Evolutionary conservation across 2,113 vertebrate species (phyloP), one percentile per base, ranked within the genome.

Genomic region (Gopherus evgoodei): DNA sequence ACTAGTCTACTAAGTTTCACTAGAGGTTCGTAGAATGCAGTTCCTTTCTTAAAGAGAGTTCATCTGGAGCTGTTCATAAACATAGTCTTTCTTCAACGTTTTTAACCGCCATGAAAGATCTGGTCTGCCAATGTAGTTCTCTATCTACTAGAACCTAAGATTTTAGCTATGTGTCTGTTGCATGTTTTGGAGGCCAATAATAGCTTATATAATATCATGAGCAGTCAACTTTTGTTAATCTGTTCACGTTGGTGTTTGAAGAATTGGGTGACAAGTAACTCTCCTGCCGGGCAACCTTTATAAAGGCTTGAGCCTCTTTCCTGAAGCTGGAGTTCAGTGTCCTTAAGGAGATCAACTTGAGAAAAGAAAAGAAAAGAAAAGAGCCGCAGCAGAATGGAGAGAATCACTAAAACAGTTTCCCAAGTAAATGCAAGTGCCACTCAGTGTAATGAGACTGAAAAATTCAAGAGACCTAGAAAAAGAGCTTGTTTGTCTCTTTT

Each of bases 281-380:
- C 91, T 94, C 94, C 93, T 91, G 91, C 96, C 93, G 96, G 42
- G 91, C 94, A 93, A 97, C 95, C 95, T 97, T 96, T 94, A 53
- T 25, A 93, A 89, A 12, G 92, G 81, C 87, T 88, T 80, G 50
- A 81, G 84, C 11, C 92, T 49, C 31, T 94, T 65, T 91, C 78
- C 42, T 91, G 88, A 82, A 95, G 24, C 47, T 92, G 59, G 83
- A 96, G 83, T 76, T 86, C 86, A 82, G 9, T 14, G 2, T 72
- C 78, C 87, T 91, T 97, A 97, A 97, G 96, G 94, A 96, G 95
- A 93, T 93, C 87, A 29, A 95, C 96, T 96, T 96, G 88, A n/a
- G n/a, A n/a, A n/a, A n/a, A 83, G 80, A 86, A 89, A 35, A 53
- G 8, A 49, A 27, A 76, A 82, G 57, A 87, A 96, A 96, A 97